These are phyloP conservation scores for Cerceris ruficornis DNA, from an alignment of 2,888 invertebrate species.

Conservation along the genomic window DNA sequence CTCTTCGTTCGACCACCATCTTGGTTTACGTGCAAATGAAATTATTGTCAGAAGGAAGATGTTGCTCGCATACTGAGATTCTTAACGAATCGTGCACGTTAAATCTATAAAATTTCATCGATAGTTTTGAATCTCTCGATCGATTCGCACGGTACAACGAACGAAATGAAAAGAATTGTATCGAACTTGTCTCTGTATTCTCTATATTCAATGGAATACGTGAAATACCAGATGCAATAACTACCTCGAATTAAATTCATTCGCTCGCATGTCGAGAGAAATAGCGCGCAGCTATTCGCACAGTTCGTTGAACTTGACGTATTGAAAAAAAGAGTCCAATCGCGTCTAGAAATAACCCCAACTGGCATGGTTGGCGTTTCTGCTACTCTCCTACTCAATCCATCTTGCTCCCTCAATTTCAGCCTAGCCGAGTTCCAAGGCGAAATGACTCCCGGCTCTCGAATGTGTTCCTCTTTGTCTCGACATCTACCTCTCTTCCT, in stretches of 20 bases:
- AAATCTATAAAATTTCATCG: too few relatives aligned
- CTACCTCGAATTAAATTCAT: conserved; percentile 45
- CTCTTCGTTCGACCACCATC: neutral
- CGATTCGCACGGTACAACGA: too few relatives aligned
- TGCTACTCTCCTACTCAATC: conserved; percentile 51
- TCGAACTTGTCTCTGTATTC: neutral
- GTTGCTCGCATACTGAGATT: too few relatives aligned
- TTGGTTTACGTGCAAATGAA: neutral
- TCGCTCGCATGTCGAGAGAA: conserved; percentile 12
- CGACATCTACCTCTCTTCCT: neutral
- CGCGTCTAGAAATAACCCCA: conserved; percentile 58
- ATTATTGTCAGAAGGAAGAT: too few relatives aligned
- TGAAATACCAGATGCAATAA: conserved; percentile 28
- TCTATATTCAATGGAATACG: neutral
- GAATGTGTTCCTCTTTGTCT: conserved; percentile 14
- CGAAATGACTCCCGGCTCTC: conserved; percentile 51
- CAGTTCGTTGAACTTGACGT: conserved; percentile 59
- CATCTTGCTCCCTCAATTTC: conserved; percentile 63
- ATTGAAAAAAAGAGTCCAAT: conserved; percentile 62
- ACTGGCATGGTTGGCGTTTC: conserved; percentile 55
- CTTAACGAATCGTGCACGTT: too few relatives aligned
- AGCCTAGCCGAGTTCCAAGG: conserved; percentile 54
- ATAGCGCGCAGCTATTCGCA: conserved; percentile 26
- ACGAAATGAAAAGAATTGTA: too few relatives aligned
- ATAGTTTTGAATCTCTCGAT: too few relatives aligned